Percentiles rank a stretch among this genome's conserved stretches.
phyloP scores from a whole-genome alignment of 2,888 invertebrate species.

The Priocnemis perturbator region DNA sequence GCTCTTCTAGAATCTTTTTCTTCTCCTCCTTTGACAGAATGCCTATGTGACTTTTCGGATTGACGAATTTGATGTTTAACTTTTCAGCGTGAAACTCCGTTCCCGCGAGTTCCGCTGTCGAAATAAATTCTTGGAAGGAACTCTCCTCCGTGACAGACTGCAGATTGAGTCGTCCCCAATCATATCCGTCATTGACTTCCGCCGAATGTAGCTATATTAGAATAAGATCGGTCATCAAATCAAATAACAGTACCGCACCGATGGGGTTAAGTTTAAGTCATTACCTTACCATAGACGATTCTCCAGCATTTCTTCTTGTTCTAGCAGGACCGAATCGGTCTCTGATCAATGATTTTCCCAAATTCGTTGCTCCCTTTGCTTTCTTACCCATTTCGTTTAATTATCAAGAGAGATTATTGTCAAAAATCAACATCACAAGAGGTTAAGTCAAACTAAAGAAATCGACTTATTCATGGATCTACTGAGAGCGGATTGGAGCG shows the following conservation, averaged over 20 bases:
- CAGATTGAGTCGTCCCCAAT: conserved; percentile 92
- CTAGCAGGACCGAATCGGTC: conserved; percentile 83
- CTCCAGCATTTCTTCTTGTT: conserved; percentile 81
- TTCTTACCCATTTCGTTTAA: conserved; percentile 83
- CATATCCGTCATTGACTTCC: conserved; percentile 92
- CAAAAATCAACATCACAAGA: conserved; percentile 11
- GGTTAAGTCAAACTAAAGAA: conserved; percentile 2
- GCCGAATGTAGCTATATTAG: conserved; percentile 85
- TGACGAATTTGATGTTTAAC: conserved; percentile 87
- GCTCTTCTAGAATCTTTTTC: conserved; percentile 76
- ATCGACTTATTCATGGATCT: neutral
- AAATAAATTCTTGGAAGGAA: conserved; percentile 96
- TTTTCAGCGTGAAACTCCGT: conserved; percentile 96
- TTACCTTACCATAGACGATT: conserved; percentile 83
- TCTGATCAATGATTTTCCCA: conserved; percentile 85
- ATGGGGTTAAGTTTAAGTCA: conserved; percentile 32
- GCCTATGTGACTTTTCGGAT: conserved; percentile 79
- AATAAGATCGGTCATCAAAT: conserved; percentile 16
- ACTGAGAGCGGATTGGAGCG: too few species aligned
- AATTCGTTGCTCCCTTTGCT: conserved; percentile 77
- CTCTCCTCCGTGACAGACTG: conserved; percentile 96
- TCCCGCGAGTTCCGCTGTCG: conserved; percentile 95
- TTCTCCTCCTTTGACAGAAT: conserved; percentile 80
- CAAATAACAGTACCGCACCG: too few species aligned
- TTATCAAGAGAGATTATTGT: neutral